Conservation (phyloP, 2,797 vertebrate species). For the Carapus acus region DNA sequence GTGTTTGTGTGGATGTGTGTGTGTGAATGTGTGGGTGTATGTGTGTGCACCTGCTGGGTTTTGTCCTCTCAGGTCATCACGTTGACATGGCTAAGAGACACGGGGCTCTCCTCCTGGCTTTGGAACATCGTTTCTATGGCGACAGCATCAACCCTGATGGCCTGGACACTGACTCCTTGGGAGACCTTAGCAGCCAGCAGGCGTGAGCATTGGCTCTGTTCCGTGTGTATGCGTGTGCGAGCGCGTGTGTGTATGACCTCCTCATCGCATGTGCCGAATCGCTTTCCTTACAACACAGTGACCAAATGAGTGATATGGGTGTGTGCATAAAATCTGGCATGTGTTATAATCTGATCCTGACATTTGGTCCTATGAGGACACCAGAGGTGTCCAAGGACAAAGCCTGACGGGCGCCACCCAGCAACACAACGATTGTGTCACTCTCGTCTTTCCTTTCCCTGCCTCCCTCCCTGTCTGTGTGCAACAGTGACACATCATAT, state of each 20-base stretch:
- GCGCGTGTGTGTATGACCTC: neutral
- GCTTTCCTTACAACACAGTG: too few species aligned
- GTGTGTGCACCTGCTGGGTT: neutral
- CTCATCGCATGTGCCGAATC: too few species aligned
- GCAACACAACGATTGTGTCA: neutral
- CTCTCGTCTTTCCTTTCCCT: neutral
- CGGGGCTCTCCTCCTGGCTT: slow-evolving; percentile 72
- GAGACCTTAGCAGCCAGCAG: slow-evolving; percentile 79
- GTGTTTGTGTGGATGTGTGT: too few species aligned
- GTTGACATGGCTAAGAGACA: slow-evolving; percentile 73
- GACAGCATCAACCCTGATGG: slow-evolving; percentile 73
- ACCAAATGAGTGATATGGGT: too few species aligned
- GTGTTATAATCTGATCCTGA: too few species aligned
- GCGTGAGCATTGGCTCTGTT: slow-evolving; percentile 70
- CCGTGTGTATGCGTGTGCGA: neutral
- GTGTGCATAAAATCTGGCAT: too few species aligned
- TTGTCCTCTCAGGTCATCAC: slow-evolving; percentile 73
- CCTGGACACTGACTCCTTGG: slow-evolving; percentile 65
- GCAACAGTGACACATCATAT: too few species aligned
- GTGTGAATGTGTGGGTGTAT: too few species aligned
- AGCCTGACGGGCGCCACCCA: neutral
- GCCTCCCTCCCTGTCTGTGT: neutral
- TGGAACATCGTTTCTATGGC: slow-evolving; percentile 86
- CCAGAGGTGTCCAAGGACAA: neutral
- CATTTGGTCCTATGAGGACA: too few species aligned